Percentiles rank a stretch among this genome's conserved stretches.
Evolutionary conservation across 2,797 vertebrate species (phyloP).

Genomic region (Strix occidentalis): DNA sequence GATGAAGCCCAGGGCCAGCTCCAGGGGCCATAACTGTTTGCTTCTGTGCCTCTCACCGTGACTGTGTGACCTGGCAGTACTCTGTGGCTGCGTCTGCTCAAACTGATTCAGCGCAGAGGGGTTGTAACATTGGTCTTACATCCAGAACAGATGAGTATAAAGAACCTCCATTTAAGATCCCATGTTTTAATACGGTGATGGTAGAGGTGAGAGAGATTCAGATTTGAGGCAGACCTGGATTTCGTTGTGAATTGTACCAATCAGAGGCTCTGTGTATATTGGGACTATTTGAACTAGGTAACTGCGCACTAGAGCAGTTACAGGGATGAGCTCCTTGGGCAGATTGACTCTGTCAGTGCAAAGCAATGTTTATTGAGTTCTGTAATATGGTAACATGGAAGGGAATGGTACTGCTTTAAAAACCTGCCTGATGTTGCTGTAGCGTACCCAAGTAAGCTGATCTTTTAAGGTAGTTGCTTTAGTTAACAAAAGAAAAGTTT

Average conservation of each 20-base stretch:
- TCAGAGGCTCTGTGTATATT: neutral
- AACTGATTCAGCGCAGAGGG: neutral
- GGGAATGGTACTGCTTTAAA: neutral
- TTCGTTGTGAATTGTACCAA: fast-evolving
- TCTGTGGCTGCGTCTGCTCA: neutral
- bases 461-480: neutral
- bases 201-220: neutral
- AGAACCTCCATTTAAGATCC: neutral
- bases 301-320: neutral
- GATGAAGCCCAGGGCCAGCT: neutral
- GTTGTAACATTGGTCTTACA: neutral
- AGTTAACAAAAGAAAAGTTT: neutral
- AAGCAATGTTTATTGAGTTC: neutral
- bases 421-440: neutral
- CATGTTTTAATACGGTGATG: neutral
- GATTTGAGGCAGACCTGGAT: neutral
- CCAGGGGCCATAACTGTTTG: neutral
- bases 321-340: neutral
- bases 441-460: neutral
- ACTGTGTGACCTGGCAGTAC: neutral
- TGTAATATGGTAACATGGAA: fast-evolving
- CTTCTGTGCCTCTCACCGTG: fast-evolving
- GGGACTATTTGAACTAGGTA: neutral
- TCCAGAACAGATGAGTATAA: neutral
- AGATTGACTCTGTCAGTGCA: neutral